Evolutionary conservation across 1,140 invertebrate species (phyloP).

Genomic region (Neodiprion virginianus): DNA sequence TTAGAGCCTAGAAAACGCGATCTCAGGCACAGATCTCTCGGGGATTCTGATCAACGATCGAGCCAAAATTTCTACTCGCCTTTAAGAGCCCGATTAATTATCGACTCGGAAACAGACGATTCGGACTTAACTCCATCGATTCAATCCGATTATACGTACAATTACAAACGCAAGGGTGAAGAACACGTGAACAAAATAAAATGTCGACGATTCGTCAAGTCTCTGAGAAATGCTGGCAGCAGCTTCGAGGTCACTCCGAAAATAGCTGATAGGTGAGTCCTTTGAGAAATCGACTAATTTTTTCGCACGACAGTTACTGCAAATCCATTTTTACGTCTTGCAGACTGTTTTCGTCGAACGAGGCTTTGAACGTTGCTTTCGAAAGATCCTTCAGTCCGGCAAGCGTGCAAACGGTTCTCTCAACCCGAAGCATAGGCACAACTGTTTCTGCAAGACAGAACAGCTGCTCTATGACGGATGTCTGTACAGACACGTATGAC

Average conservation of each 20-base stretch:
- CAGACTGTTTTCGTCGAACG: not conserved
- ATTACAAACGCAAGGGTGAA: not conserved
- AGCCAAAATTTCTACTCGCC: not conserved
- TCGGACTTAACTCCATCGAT: not conserved
- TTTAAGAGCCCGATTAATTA: not conserved
- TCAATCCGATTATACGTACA: not conserved
- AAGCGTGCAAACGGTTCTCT: not conserved
- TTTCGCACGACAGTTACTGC: not conserved
- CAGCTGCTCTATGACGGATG: not conserved
- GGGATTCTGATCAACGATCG: not conserved
- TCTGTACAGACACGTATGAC: not conserved
- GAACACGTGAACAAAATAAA: conserved; percentile 1
- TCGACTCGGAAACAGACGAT: conserved; percentile 1
- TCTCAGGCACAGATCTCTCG: not conserved
- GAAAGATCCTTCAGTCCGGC: not conserved
- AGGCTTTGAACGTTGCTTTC: not conserved
- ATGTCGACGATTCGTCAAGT: not conserved
- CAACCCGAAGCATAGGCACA: not conserved
- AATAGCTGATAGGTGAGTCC: not conserved
- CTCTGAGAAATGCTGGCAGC: not conserved
- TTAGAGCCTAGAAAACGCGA: not conserved
- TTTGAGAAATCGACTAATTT: not conserved
- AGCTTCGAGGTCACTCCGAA: not conserved
- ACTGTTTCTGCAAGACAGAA: not conserved
- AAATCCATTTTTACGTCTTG: not conserved